These are phyloP conservation scores for Parnassius smintheus DNA, from an alignment of 2,888 invertebrate species.

Conservation along the genomic window DNA sequence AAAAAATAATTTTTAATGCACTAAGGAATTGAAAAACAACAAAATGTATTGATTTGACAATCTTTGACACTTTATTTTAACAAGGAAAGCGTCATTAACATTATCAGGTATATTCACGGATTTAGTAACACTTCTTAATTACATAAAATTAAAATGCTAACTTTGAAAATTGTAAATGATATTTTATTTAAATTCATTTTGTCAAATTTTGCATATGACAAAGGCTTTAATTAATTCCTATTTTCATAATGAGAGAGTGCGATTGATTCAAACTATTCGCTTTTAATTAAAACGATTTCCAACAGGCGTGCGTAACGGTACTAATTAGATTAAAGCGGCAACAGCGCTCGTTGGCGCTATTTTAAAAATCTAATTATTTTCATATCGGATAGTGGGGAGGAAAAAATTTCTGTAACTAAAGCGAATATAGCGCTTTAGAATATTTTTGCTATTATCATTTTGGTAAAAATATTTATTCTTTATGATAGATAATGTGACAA, in stretches of 20 bases:
- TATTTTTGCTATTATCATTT: neutral
- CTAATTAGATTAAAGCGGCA: constrained; percentile 60
- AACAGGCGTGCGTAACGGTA: constrained; percentile 56
- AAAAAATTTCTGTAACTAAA: constrained; percentile 15
- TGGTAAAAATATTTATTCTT: too few species aligned
- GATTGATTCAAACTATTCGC: constrained; percentile 58
- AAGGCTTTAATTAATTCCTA: constrained; percentile 25
- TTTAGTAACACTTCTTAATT: neutral
- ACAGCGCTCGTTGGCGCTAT: constrained; percentile 39
- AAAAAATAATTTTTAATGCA: too few species aligned
- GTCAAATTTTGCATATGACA: constrained; percentile 15
- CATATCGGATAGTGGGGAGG: constrained; percentile 30
- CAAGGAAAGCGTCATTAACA: too few species aligned
- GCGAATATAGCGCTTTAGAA: constrained; percentile 17
- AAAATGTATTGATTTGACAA: too few species aligned
- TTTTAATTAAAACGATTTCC: constrained; percentile 62
- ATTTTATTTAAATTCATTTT: constrained; percentile 14
- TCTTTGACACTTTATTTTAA: too few species aligned
- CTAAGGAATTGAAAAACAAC: too few species aligned
- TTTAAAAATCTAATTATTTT: constrained; percentile 49
- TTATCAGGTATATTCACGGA: too few species aligned
- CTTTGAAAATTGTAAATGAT: constrained; percentile 6
- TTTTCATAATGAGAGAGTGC: constrained; percentile 35
- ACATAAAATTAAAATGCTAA: neutral
- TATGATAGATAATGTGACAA: too few species aligned